A percentile compares a stretch with the other conserved stretches of the same genome.
These are phyloP conservation scores for Brassicogethes aeneus DNA, from an alignment of 2,888 invertebrate species.

Conservation along the genomic window DNA sequence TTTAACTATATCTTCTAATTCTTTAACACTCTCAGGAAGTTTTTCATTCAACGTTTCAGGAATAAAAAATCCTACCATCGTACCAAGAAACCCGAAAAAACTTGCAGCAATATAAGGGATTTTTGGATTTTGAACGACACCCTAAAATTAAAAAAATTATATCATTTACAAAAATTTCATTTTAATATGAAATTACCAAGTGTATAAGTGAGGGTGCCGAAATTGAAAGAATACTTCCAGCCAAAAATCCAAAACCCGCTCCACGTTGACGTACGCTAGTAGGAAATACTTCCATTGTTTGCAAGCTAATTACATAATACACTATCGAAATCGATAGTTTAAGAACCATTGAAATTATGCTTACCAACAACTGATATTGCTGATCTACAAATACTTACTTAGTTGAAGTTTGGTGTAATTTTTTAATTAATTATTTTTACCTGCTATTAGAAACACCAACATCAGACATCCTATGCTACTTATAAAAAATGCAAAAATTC, in stretches of 20 bases:
- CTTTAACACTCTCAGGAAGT: slow-evolving; percentile 55
- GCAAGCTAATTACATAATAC: slow-evolving; percentile 50
- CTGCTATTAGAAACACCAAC: slow-evolving; percentile 36
- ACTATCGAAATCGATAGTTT: slow-evolving; percentile 48
- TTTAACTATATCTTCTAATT: slow-evolving; percentile 37
- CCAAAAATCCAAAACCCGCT: slow-evolving; percentile 49
- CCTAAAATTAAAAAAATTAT: slow-evolving; percentile 22
- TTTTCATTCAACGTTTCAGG: slow-evolving; percentile 56
- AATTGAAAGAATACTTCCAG: slow-evolving; percentile 48
- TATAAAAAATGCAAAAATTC: slow-evolving; percentile 39
- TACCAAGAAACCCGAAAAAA: slow-evolving; percentile 40
- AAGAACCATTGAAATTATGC: slow-evolving; percentile 39
- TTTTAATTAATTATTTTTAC: slow-evolving; percentile 25
- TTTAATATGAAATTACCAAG: slow-evolving; percentile 37
- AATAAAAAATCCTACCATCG: slow-evolving; percentile 43
- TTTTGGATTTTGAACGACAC: slow-evolving; percentile 39
- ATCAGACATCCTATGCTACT: slow-evolving; percentile 39
- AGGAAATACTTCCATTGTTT: slow-evolving; percentile 58
- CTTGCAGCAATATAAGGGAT: slow-evolving; percentile 34
- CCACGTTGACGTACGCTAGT: slow-evolving; percentile 58
- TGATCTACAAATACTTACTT: slow-evolving; percentile 5
- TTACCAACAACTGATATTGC: slow-evolving; percentile 3
- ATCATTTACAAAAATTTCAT: neutral
- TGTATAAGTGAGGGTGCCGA: slow-evolving; percentile 53
- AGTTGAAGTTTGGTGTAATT: neutral